Base-by-base conservation (phyloP, 2,888 invertebrate genomes). In the Chesias legatella region DNA sequence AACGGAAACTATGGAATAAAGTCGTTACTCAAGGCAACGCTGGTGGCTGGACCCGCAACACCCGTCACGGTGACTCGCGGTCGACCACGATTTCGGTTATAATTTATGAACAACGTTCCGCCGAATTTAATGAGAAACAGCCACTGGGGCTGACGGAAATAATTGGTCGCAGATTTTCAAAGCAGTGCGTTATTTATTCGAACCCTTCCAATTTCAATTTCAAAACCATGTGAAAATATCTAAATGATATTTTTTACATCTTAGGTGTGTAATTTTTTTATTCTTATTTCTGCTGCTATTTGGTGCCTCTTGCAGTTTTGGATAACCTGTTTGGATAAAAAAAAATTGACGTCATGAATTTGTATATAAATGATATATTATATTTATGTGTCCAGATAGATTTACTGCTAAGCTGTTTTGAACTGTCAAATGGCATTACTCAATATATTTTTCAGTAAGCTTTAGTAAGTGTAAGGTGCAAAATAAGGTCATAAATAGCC, bases 11-110 rank as follows among this genome's bases (percentile, higher is more conserved):
- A 36, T 41, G 35, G 30, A 50, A 51, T 50, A 34, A 56, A 53
- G 53, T 50, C 40, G 41, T 54, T 50, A 48, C 41, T 44, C 45
- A 44, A 36, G 44, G 51, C 44, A 53, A 56, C 53, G 50, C 46
- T 43, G 26, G 32, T 33, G 48, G 10, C 20, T 33, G 48, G 45
- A 32, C 39, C 24, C 37, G 24, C 26, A 31, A 41, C 35, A 48
- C 51, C 36, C 32, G 58, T 64, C 64, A 67, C 44, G 51, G 43
- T 62, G 59, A 63, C 66, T 64, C 58, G 67, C 59, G 54, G 56
- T 53, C 56, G 48, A 55, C 40, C 53, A 49, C 56, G 46, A 48
- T 48, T 51, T 58, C 33, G 51, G 54, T 33, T 48, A 57, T 59
- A 63, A 67, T 64, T 67, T 58, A 52, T 55, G 50, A 55, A 48